Conservation (phyloP, 2,888 invertebrate species). For the Eupithecia insigniata region DNA sequence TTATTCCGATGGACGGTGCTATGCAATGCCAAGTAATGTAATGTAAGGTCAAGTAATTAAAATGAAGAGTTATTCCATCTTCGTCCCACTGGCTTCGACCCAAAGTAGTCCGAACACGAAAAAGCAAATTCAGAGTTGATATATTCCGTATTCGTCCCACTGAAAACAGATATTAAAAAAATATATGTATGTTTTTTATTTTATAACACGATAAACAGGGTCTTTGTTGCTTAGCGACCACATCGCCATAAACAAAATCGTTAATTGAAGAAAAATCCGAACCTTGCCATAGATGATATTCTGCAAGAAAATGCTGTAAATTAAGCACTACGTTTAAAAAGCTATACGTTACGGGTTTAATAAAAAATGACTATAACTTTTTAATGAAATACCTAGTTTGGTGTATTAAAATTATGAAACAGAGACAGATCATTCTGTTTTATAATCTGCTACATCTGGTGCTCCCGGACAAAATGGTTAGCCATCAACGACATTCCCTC, state of each 20-base stretch:
- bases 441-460: not conserved
- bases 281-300: not conserved
- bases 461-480: not conserved
- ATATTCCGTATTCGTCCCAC: too few species aligned
- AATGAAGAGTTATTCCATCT: too few species aligned
- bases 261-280: not conserved
- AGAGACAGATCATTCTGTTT: too few species aligned
- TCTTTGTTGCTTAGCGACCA: not conserved
- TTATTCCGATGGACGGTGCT: slow-evolving; percentile 38
- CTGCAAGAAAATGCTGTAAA: not conserved
- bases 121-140: too few species aligned
- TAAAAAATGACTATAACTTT: not conserved
- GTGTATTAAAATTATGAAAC: not conserved
- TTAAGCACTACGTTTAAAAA: not conserved
- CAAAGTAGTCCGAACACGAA: too few species aligned
- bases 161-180: too few species aligned
- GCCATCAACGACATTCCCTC: not conserved
- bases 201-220: not conserved
- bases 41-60: not conserved
- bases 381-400: not conserved
- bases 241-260: not conserved
- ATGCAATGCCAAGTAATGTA: too few species aligned
- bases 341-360: not conserved
- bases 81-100: too few species aligned
- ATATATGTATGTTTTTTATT: too few species aligned